These are phyloP conservation scores for Campaea margaritaria DNA, from an alignment of 2,888 invertebrate species.

Conservation along the genomic window DNA sequence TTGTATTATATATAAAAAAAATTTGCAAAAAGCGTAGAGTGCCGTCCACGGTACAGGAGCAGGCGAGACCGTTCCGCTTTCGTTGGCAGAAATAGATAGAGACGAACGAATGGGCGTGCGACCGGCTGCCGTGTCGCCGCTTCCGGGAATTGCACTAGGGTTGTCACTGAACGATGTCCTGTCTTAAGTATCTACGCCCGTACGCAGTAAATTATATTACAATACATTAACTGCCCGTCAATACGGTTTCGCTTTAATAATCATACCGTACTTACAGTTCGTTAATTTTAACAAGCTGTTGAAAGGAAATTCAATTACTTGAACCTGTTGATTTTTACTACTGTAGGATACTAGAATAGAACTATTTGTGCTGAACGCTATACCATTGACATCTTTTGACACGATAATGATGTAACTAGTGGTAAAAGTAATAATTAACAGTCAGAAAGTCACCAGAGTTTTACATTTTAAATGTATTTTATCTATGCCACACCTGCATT, in stretches of 20 bases:
- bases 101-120: slow-evolving; percentile 61
- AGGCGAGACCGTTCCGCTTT: slow-evolving; percentile 75
- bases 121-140: slow-evolving; percentile 67
- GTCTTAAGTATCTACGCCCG: neutral
- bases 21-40: slow-evolving; percentile 11
- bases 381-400: too few species aligned
- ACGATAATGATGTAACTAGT: neutral
- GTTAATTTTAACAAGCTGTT: too few species aligned
- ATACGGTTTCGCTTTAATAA: too few species aligned
- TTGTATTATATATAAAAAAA: too few species aligned
- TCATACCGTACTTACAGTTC: too few species aligned
- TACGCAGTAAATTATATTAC: neutral
- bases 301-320: too few species aligned
- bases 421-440: neutral
- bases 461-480: neutral
- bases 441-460: neutral
- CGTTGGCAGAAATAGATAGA: slow-evolving; percentile 74
- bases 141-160: slow-evolving; percentile 66
- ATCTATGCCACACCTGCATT: neutral
- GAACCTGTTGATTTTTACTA: too few species aligned
- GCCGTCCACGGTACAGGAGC: slow-evolving; percentile 21
- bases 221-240: neutral
- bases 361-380: too few species aligned
- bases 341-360: too few species aligned
- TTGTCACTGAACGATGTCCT: slow-evolving; percentile 33